Conservation (phyloP, 2,113 vertebrate genomes). For the Pao palembangensis region DNA sequence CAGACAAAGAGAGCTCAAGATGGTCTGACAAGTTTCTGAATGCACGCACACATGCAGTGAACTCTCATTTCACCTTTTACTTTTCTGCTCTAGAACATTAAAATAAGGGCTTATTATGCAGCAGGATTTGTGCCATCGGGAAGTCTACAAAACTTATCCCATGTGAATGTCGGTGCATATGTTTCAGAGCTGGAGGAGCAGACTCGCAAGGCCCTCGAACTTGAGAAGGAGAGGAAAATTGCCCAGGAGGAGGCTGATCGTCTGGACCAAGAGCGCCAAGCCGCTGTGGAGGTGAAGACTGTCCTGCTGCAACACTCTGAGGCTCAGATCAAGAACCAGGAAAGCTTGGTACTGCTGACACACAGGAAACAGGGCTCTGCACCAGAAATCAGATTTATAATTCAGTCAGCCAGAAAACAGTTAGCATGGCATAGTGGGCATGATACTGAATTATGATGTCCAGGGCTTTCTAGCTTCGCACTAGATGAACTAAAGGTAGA, state of each 20-base stretch:
- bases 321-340: slow-evolving; percentile 88
- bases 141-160: slow-evolving; percentile 1
- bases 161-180: not conserved
- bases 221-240: slow-evolving; percentile 87
- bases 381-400: too few relatives aligned
- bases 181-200: slow-evolving; percentile 91
- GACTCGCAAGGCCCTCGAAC: slow-evolving; percentile 85
- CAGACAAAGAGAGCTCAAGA: slow-evolving; percentile 95
- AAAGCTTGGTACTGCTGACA: slow-evolving; percentile 80
- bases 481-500: too few relatives aligned
- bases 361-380: not conserved
- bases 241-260: slow-evolving; percentile 91
- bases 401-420: too few relatives aligned
- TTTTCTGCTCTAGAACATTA: slow-evolving; percentile 25
- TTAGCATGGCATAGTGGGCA: too few relatives aligned
- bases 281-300: slow-evolving; percentile 88
- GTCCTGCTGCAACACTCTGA: slow-evolving; percentile 83
- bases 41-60: slow-evolving; percentile 32
- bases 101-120: slow-evolving; percentile 4
- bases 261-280: slow-evolving; percentile 84
- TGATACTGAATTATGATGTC: too few relatives aligned
- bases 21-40: slow-evolving; percentile 75
- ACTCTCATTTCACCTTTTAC: slow-evolving; percentile 24
- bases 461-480: too few relatives aligned
- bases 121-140: slow-evolving; percentile 17